Evolutionary conservation across 2,797 vertebrate genomes (phyloP), one percentile per base, ranked within the genome.

Genomic region (Denticeps clupeoides): DNA sequence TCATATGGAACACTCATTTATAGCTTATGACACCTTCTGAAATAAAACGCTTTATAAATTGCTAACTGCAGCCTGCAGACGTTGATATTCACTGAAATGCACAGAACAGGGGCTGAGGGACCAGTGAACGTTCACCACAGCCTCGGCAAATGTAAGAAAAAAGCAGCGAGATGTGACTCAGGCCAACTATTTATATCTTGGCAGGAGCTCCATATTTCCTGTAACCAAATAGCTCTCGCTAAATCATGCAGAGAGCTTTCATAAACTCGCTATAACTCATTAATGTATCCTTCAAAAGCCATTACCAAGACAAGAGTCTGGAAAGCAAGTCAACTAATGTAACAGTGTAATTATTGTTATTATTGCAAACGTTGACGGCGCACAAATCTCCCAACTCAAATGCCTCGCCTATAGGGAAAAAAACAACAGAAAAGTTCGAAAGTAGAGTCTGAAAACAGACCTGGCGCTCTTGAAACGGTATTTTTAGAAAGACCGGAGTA

Each of bases 191-290:
- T 71, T 70, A 62, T 51, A 53, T 23, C 23, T 51, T 62, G 51
- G 50, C 72, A 67, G 62, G 61, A 12, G 61, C 58, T 42, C 52
- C 18, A 42, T 71, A 74, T 77, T 80, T 75, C 74, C 74, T 77
- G 73, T 67, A 72, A 80, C 73, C 64, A 64, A 73, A 77, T 72
- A 63, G 60, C 67, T 68, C 67, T 66, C 65, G 65, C 64, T 80
- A 79, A 81, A 80, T 81, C 70, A 71, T 19, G 28, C 6, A 22
- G 4, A 73, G 64, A 59, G 63, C 68, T 65, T 77, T 73, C 64
- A 65, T 69, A 74, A 77, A 73, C 65, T 58, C 65, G 62, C 73
- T 67, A 59, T 72, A 77, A 77, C 57, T 63, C 75, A 77, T 73
- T 78, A 77, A 75, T 35, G 62, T 72, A 75, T 67, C 69, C 45